Conservation (phyloP, 2,888 invertebrate genomes). For the Leptinotarsa juncta region DNA sequence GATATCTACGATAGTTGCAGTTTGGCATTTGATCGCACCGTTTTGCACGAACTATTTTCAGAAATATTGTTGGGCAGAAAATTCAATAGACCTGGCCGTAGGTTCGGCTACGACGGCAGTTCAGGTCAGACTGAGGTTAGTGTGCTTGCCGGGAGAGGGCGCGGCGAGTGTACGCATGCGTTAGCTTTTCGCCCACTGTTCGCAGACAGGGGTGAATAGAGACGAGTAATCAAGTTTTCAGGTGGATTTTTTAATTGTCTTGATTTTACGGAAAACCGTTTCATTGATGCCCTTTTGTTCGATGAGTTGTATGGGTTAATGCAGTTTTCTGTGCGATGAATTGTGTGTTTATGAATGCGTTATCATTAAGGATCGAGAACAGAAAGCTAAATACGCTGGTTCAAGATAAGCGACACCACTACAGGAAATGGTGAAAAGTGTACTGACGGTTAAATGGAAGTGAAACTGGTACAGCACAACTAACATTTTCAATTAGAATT, state of each 20-base stretch:
- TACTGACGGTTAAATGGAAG: too few species aligned
- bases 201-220: constrained; percentile 52
- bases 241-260: constrained; percentile 54
- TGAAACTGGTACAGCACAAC: too few species aligned
- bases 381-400: too few species aligned
- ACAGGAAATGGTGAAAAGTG: too few species aligned
- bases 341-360: constrained; percentile 15
- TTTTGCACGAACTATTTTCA: constrained; percentile 41
- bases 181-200: constrained; percentile 49
- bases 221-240: constrained; percentile 56
- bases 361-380: too few species aligned
- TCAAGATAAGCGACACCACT: too few species aligned
- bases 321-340: constrained; percentile 25
- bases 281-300: constrained; percentile 46
- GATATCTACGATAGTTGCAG: constrained; percentile 32
- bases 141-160: constrained; percentile 60
- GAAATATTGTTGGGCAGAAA: constrained; percentile 39
- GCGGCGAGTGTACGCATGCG: constrained; percentile 54
- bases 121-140: constrained; percentile 64
- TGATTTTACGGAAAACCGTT: constrained; percentile 38
- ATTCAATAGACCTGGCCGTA: constrained; percentile 48
- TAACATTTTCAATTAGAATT: too few species aligned
- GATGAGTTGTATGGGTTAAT: constrained; percentile 41
- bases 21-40: constrained; percentile 42
- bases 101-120: constrained; percentile 55